Conservation (phyloP, 1,140 invertebrate genomes). For the Steinernema khuongi region DNA sequence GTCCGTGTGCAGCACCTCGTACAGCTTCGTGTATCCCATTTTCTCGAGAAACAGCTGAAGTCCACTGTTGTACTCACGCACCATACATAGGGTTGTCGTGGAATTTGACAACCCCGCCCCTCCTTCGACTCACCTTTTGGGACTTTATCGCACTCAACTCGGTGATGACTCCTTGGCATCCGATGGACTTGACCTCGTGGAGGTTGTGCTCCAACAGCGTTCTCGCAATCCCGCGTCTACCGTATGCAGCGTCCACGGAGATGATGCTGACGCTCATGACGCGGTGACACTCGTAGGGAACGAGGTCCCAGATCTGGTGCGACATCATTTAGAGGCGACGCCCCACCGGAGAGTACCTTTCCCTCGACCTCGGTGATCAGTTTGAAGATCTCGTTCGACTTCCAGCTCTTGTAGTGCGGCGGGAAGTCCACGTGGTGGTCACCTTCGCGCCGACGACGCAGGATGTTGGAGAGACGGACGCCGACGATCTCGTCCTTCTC, state of each 20-base stretch:
- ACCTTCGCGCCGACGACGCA: neutral
- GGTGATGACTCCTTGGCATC: constrained; percentile 1
- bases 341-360: neutral
- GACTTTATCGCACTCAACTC: neutral
- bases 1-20: constrained; percentile 10
- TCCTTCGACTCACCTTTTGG: no score
- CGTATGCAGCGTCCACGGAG: neutral
- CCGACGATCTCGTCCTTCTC: constrained; percentile 4
- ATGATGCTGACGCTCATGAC: neutral
- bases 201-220: neutral
- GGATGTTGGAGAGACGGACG: neutral
- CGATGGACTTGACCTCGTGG: constrained; percentile 8
- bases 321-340: neutral
- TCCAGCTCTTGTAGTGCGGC: neutral
- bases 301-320: neutral
- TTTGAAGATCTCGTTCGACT: neutral
- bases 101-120: no score
- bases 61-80: neutral
- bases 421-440: neutral
- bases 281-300: constrained; percentile 7
- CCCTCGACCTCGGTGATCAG: neutral
- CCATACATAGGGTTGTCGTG: neutral
- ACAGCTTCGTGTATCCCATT: neutral
- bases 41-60: neutral
- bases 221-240: neutral